These are phyloP conservation scores for Sminthurinus aureus DNA, from an alignment of 2,888 invertebrate species.

Conservation along the genomic window DNA sequence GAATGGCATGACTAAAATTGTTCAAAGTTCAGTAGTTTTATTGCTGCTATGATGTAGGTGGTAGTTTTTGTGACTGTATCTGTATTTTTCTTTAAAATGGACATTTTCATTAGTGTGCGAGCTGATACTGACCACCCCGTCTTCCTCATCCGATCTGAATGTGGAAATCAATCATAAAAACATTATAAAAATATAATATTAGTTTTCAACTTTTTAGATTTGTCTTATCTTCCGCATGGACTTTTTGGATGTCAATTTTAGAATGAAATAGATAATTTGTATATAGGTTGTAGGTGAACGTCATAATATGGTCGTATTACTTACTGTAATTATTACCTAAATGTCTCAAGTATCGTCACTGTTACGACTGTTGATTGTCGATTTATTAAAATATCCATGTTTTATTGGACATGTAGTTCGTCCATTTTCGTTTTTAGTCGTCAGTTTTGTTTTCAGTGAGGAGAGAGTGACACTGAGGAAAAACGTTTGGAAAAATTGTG, in stretches of 20 bases:
- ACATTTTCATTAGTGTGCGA: constrained; percentile 83
- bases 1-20: constrained; percentile 40
- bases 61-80: constrained; percentile 64
- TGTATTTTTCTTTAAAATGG: constrained; percentile 82
- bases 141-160: constrained; percentile 67
- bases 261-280: background rate
- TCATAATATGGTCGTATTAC: background rate
- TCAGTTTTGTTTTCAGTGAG: too few species aligned
- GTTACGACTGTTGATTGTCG: background rate
- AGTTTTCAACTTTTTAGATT: background rate
- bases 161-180: background rate
- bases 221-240: background rate
- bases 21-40: constrained; percentile 41
- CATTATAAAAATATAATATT: background rate
- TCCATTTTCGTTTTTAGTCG: background rate
- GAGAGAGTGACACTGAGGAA: too few species aligned
- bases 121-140: constrained; percentile 68
- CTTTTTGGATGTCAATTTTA: background rate
- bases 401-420: background rate
- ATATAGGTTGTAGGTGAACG: background rate
- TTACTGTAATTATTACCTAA: too few species aligned
- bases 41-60: constrained; percentile 32
- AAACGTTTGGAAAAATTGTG: too few species aligned
- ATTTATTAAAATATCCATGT: too few species aligned
- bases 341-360: background rate